Evolutionary conservation across 2,113 vertebrate genomes (phyloP).

Genomic region (Poeciliopsis prolifica): DNA sequence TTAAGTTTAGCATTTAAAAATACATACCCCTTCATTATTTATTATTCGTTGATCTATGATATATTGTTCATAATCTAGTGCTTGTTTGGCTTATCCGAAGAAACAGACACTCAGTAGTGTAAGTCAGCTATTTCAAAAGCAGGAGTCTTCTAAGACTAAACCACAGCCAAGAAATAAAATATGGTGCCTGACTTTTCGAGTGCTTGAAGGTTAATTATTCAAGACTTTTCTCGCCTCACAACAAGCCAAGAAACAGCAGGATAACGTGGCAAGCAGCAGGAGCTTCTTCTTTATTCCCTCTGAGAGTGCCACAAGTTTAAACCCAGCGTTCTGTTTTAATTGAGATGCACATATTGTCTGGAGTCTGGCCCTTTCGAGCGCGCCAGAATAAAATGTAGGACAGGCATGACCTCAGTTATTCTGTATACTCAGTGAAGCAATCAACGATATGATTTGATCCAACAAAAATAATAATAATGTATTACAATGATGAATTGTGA

Average conservation of each 20-base stretch:
- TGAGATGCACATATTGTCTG: constrained; percentile 68
- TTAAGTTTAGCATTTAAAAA: background rate
- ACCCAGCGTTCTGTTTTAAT: constrained; percentile 60
- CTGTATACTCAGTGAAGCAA: constrained; percentile 23
- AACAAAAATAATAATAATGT: constrained; percentile 41
- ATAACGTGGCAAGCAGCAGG: constrained; percentile 14
- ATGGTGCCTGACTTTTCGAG: constrained; percentile 53
- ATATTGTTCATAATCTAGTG: background rate
- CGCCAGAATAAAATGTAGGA: constrained; percentile 36
- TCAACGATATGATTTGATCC: constrained; percentile 52
- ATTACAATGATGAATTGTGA: constrained; percentile 34
- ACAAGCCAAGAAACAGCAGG: constrained; percentile 60
- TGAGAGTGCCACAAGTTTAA: constrained; percentile 74
- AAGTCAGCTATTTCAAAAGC: constrained; percentile 7
- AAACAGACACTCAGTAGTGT: background rate
- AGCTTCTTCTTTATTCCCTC: constrained; percentile 67
- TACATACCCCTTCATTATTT: background rate
- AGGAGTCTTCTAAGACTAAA: constrained; percentile 22
- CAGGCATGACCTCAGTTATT: constrained; percentile 35
- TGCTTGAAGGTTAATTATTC: constrained; percentile 74
- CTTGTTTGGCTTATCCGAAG: background rate
- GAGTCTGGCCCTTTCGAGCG: constrained; percentile 42
- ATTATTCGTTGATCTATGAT: background rate
- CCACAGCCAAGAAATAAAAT: constrained; percentile 42
- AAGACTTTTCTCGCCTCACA: constrained; percentile 57